Percentiles rank a stretch among this genome's conserved stretches.
Conservation (phyloP, 1,140 invertebrate species). For the Drosophila guanche region DNA sequence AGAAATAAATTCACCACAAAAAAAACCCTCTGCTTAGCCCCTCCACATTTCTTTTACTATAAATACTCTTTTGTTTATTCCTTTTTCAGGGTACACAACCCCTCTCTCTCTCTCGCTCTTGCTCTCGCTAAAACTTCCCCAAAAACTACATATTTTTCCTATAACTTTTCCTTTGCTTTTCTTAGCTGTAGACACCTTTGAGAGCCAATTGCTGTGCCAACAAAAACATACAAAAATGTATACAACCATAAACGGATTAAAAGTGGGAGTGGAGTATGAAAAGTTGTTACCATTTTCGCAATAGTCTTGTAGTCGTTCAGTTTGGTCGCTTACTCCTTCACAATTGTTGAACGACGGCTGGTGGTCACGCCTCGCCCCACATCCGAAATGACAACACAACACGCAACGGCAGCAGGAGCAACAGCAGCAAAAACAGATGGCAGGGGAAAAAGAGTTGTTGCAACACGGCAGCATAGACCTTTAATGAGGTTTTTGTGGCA, state of each 20-base stretch:
- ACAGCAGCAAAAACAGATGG: no score
- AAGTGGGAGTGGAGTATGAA: constrained; percentile 1
- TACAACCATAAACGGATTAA: constrained; percentile 30
- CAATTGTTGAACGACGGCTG: constrained; percentile 47
- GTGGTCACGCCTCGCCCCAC: constrained; percentile 37
- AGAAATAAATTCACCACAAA: no score
- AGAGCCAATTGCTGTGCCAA: constrained; percentile 27
- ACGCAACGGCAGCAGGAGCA: constrained; percentile 24
- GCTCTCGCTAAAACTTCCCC: constrained; percentile 1
- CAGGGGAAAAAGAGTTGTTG: constrained; percentile 19
- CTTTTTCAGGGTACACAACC: no score
- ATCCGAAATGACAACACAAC: constrained; percentile 42
- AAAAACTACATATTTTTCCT: not conserved
- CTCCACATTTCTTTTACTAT: no score
- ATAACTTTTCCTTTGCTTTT: not conserved
- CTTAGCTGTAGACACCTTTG: constrained; percentile 25
- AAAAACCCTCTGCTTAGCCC: not conserved
- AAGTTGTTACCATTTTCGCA: constrained; percentile 29
- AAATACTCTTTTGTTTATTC: no score
- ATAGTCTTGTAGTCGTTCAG: no score
- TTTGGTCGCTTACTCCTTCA: constrained; percentile 11
- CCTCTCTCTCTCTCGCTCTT: not conserved
- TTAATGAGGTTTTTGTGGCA: constrained; percentile 32
- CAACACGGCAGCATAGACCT: constrained; percentile 10
- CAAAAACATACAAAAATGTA: constrained; percentile 21